Percentiles rank a stretch among this genome's conserved stretches.
Conservation (phyloP, 1,140 invertebrate genomes). For the Leptinotarsa lineolata region DNA sequence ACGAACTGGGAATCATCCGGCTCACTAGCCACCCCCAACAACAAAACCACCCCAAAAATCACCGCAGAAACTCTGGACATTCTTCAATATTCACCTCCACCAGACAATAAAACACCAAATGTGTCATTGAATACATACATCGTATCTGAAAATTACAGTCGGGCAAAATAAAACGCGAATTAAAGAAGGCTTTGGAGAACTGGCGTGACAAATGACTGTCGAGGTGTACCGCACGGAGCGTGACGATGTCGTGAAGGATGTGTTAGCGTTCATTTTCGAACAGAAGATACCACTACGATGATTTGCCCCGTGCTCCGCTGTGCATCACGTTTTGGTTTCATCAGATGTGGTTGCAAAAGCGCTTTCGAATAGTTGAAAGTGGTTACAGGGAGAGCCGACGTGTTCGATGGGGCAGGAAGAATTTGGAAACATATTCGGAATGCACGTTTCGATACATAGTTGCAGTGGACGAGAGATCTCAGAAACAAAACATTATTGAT, state of each 20-base stretch:
- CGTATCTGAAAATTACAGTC: constrained; percentile 17
- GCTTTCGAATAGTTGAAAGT: neutral
- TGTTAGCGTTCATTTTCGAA: neutral
- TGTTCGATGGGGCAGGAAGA: no score
- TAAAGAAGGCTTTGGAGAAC: constrained; percentile 36
- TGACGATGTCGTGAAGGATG: constrained; percentile 38
- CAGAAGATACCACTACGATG: constrained; percentile 1
- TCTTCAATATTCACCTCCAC: constrained; percentile 1
- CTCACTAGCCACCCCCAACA: neutral
- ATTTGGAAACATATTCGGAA: no score
- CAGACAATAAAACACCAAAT: neutral
- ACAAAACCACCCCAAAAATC: neutral
- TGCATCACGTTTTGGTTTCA: neutral
- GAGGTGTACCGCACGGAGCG: constrained; percentile 37
- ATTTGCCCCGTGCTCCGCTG: neutral
- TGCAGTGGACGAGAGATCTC: no score
- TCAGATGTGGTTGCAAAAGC: neutral
- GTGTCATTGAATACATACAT: constrained; percentile 12
- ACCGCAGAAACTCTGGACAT: neutral
- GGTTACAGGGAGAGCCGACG: no score
- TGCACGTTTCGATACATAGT: no score
- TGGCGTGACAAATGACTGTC: constrained; percentile 55
- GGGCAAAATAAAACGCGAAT: constrained; percentile 32
- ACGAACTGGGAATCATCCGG: neutral
- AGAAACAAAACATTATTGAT: no score